Evolutionary conservation across 1,140 invertebrate genomes (phyloP), one percentile per base, ranked within the genome.

Genomic region (Zaprionus capensis): DNA sequence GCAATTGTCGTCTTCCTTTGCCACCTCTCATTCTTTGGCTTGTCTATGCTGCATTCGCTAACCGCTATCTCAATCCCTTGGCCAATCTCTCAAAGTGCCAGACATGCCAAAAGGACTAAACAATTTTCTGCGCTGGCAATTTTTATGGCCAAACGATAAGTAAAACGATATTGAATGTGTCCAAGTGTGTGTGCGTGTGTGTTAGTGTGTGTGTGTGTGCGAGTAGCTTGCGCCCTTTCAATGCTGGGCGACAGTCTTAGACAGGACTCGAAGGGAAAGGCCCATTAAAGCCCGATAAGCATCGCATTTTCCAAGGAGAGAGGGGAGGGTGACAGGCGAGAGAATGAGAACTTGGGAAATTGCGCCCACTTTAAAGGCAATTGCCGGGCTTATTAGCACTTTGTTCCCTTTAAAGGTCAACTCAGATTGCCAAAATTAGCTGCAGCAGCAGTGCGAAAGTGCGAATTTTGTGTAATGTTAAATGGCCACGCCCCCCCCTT

Each of bases 61-160:
- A 44, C 31, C 63, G 38, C 57, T 44, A 69, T 75, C 55, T 55
- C 57, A 57, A 74, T 74, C 66, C 72, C 67, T 67, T 66, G 74
- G 82, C 80, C 85, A 88, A 88, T 88, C 85, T 88, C 81, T 88
- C 85, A 88, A 88, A 88, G 85, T 88, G 85, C 78, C 85, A 87
- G 83, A 87, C 83, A 84, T 75, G 84, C 81, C 78, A 88, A 88
- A 82, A 90, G 85, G 85, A 88, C 85, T 88, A 88, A 88, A 88
- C 85, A 88, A 88, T 88, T 88, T 88, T 88, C 85, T 90, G 85
- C 80, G 86, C 82, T 88, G 81, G 85, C 85, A 90, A 81, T 88
- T 88, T 87, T 88, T 90, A 88, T 90, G 81, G 85, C 81, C 85
- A 90, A 87, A 81, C 85, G 85, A 88, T 88, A 88, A 88, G 85